phyloP scores from a whole-genome alignment of 1,140 invertebrate species.

The Euura lappo region DNA sequence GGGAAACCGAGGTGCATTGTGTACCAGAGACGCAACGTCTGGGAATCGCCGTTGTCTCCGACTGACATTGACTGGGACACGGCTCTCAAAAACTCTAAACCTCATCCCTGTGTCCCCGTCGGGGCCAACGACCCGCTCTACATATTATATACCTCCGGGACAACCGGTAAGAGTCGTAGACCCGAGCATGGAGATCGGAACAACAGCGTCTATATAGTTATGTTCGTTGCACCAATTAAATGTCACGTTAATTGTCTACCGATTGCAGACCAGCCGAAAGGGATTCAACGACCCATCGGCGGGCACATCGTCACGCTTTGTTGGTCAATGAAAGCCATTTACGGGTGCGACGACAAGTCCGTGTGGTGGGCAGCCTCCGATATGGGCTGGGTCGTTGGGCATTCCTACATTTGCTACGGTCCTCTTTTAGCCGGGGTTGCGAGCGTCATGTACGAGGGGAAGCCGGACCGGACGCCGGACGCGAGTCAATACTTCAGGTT shows the following conservation, averaged over 20 bases:
- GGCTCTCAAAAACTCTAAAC: constrained; percentile 66
- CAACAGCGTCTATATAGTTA: not conserved
- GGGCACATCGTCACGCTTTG: constrained; percentile 84
- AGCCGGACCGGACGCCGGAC: constrained; percentile 92
- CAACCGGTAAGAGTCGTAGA: constrained; percentile 66
- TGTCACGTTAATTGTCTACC: not conserved
- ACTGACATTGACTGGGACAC: constrained; percentile 82
- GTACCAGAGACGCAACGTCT: constrained; percentile 75
- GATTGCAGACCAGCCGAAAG: constrained; percentile 76
- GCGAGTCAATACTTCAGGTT: constrained; percentile 88
- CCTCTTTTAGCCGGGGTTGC: constrained; percentile 84
- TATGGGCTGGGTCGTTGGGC: constrained; percentile 93
- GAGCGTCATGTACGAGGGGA: constrained; percentile 92
- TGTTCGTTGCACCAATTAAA: not conserved
- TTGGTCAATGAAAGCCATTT: constrained; percentile 85
- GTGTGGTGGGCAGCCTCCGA: constrained; percentile 94
- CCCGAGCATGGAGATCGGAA: not conserved
- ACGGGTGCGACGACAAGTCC: constrained; percentile 80
- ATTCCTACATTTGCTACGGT: constrained; percentile 93
- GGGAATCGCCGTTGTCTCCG: constrained; percentile 65
- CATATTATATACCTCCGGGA: constrained; percentile 93
- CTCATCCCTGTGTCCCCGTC: constrained; percentile 83
- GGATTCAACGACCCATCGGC: constrained; percentile 83
- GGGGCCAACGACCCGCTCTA: constrained; percentile 90
- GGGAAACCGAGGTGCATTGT: constrained; percentile 81